A percentile compares a stretch with the other conserved stretches of the same genome.
These are phyloP conservation scores for Channallabes apus DNA, from an alignment of 2,797 vertebrate species.

Conservation along the genomic window DNA sequence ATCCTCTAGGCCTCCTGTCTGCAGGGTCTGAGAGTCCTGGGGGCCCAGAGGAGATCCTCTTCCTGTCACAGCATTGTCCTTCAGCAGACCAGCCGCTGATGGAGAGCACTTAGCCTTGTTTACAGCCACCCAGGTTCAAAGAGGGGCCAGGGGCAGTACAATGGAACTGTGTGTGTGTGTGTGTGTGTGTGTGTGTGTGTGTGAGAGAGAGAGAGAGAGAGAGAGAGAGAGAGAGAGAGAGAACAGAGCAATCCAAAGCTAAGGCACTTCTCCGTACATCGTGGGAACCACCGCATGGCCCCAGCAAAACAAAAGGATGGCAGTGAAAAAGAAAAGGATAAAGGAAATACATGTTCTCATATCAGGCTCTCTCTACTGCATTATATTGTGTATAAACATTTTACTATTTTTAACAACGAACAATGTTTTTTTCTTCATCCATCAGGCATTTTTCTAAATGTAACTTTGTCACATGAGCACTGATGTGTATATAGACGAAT, in stretches of 20 bases:
- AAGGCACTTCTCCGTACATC: slow-evolving; percentile 58
- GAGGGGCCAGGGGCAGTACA: slow-evolving; percentile 70
- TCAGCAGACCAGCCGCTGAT: slow-evolving; percentile 63
- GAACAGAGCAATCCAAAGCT: slow-evolving; percentile 52
- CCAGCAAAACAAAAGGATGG: slow-evolving; percentile 64
- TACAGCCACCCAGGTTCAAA: slow-evolving; percentile 74
- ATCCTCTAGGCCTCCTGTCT: slow-evolving; percentile 29
- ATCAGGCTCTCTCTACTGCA: slow-evolving; percentile 46
- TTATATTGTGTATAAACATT: slow-evolving; percentile 63
- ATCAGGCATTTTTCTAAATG: not conserved
- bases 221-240: slow-evolving; percentile 11
- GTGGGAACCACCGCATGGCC: slow-evolving; percentile 65
- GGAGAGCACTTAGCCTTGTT: slow-evolving; percentile 72
- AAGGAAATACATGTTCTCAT: slow-evolving; percentile 56
- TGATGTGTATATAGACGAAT: not conserved
- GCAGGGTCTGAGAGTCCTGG: slow-evolving; percentile 47
- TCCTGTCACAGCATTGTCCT: slow-evolving; percentile 74
- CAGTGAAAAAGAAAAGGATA: slow-evolving; percentile 55
- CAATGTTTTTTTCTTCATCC: slow-evolving; percentile 46
- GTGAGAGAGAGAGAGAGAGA: slow-evolving; percentile 13
- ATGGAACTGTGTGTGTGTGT: slow-evolving; percentile 56
- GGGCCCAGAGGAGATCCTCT: slow-evolving; percentile 63
- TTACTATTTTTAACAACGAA: slow-evolving; percentile 56
- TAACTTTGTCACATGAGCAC: slow-evolving; percentile 15
- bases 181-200: not conserved